phyloP scores from a whole-genome alignment of 2,888 invertebrate species.

The Sinohyriopsis cumingii region DNA sequence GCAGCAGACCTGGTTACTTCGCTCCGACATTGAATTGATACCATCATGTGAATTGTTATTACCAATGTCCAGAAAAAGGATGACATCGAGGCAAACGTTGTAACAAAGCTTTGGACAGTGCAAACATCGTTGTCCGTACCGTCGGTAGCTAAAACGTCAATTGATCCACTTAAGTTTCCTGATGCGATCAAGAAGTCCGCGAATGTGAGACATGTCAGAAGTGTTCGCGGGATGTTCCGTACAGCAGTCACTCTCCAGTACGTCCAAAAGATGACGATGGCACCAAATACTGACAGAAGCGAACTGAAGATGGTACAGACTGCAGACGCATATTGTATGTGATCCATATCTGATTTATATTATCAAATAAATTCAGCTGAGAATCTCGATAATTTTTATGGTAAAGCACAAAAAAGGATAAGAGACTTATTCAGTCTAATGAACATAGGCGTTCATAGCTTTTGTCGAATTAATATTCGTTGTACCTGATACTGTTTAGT shows the following conservation, averaged over 20 bases:
- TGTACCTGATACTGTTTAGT: too few relatives aligned
- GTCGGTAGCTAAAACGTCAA: neutral
- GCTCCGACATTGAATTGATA: conserved; percentile 6
- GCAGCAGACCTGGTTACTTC: neutral
- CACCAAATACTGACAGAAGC: conserved; percentile 15
- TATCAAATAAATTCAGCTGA: too few relatives aligned
- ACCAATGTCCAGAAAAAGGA: conserved; percentile 21
- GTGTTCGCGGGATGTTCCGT: conserved; percentile 4
- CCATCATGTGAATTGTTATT: conserved; percentile 12
- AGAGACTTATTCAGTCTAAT: too few relatives aligned
- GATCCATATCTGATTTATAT: too few relatives aligned
- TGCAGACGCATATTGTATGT: too few relatives aligned
- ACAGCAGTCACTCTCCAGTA: neutral
- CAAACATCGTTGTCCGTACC: conserved; percentile 7
- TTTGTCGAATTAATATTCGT: too few relatives aligned
- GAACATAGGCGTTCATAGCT: too few relatives aligned
- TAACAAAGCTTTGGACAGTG: conserved; percentile 16
- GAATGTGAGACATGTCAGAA: conserved; percentile 15
- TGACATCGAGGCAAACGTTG: conserved; percentile 13
- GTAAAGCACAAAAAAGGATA: too few relatives aligned
- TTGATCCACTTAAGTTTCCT: conserved; percentile 13
- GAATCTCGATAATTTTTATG: too few relatives aligned
- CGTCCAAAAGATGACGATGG: conserved; percentile 14
- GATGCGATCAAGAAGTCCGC: conserved; percentile 10
- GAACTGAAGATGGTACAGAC: conserved; percentile 5